Evolutionary conservation across 2,113 vertebrate species (phyloP).

Genomic region (Pyxicephalus adspersus): DNA sequence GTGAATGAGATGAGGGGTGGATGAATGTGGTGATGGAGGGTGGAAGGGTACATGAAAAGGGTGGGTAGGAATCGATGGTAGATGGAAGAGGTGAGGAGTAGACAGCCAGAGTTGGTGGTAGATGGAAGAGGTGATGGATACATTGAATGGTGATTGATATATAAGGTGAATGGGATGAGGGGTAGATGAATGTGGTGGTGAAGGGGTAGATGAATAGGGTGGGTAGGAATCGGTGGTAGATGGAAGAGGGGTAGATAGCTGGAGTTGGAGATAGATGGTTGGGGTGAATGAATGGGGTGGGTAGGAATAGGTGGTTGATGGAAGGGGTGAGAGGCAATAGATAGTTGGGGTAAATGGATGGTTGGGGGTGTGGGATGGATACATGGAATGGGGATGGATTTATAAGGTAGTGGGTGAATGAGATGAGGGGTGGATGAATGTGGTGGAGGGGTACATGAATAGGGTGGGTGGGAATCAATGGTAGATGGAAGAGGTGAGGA

Average conservation of each 20-base stretch:
- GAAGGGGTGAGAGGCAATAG: no score
- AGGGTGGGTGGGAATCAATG: not conserved
- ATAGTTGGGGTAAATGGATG: not conserved
- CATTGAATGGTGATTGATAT: no score
- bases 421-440: not conserved
- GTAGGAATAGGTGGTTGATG: no score
- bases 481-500: not conserved
- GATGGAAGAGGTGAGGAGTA: no score
- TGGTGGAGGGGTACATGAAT: no score
- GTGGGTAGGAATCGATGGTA: no score
- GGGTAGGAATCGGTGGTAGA: no score
- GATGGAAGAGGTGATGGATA: not conserved
- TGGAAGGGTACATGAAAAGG: not conserved
- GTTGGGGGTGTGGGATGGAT: not conserved
- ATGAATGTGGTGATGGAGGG: not conserved
- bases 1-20: not conserved
- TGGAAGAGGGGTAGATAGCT: not conserved
- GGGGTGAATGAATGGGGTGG: no score
- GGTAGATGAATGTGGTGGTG: not conserved
- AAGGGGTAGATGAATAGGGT: not conserved
- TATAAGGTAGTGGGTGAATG: no score
- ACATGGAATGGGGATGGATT: no score
- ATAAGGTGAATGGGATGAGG: not conserved
- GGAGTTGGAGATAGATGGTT: not conserved
- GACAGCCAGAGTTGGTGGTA: no score